Conservation (phyloP, 2,797 vertebrate genomes). For the Notolabrus celidotus region DNA sequence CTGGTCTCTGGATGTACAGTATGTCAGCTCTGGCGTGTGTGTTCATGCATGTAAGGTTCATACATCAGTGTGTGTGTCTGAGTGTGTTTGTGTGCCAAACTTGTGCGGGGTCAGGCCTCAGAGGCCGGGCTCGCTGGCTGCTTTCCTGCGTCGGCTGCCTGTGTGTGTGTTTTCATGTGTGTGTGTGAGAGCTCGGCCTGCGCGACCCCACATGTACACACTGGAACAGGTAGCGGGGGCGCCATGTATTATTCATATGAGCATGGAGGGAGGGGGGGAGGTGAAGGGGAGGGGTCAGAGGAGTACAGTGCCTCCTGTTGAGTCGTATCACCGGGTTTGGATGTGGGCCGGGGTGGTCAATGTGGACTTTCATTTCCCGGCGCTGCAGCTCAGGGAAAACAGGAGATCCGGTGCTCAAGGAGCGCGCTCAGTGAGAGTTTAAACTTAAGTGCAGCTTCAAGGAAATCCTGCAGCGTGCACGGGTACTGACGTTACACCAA, state of each 20-base stretch:
- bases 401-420: slow-evolving; percentile 41
- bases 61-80: slow-evolving; percentile 1
- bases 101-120: slow-evolving; percentile 62
- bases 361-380: slow-evolving; percentile 76
- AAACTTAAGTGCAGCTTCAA: slow-evolving; percentile 51
- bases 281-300: slow-evolving; percentile 68
- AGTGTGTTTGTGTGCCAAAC: slow-evolving; percentile 4
- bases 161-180: slow-evolving; percentile 30
- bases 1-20: slow-evolving; percentile 5
- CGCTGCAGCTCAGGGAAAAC: slow-evolving; percentile 52
- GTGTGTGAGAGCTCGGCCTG: slow-evolving; percentile 48
- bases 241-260: slow-evolving; percentile 80
- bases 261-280: slow-evolving; percentile 19
- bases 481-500: too few relatives aligned
- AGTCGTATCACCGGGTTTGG: slow-evolving; percentile 63
- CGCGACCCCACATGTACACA: slow-evolving; percentile 61
- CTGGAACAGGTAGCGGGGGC: slow-evolving; percentile 74
- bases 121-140: slow-evolving; percentile 67
- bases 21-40: slow-evolving; percentile 1
- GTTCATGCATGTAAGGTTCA: slow-evolving; percentile 1
- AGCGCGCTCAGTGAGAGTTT: slow-evolving; percentile 47
- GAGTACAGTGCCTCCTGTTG: slow-evolving; percentile 57
- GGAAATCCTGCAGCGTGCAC: slow-evolving; percentile 42
- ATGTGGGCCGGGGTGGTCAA: slow-evolving; percentile 78
- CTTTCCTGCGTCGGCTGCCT: slow-evolving; percentile 51